These are phyloP conservation scores for Morpho helenor DNA, from an alignment of 2,888 invertebrate genomes.

Conservation along the genomic window DNA sequence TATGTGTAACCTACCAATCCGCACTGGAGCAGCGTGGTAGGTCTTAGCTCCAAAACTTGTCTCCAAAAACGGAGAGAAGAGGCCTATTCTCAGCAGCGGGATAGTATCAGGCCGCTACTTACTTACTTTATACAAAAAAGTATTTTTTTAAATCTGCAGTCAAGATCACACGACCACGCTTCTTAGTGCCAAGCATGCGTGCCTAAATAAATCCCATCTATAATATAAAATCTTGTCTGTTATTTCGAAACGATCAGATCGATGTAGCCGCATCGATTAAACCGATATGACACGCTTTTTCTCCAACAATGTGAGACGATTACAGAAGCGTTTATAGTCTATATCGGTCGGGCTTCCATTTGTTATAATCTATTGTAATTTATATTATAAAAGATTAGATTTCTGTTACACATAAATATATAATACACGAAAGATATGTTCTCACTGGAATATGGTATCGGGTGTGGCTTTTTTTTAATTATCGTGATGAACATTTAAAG, in stretches of 20 bases:
- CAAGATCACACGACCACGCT: too few relatives aligned
- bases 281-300: slow-evolving; percentile 62
- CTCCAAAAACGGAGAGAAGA: too few relatives aligned
- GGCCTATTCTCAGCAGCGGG: too few relatives aligned
- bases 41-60: too few relatives aligned
- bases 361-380: slow-evolving; percentile 34
- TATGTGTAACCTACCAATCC: too few relatives aligned
- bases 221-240: not conserved
- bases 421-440: slow-evolving; percentile 17
- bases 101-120: too few relatives aligned
- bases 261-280: slow-evolving; percentile 31
- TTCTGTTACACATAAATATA: slow-evolving; percentile 10
- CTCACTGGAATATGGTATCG: slow-evolving; percentile 14
- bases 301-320: slow-evolving; percentile 54
- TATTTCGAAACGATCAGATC: slow-evolving; percentile 7
- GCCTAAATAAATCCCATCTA: not conserved
- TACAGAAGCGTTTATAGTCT: slow-evolving; percentile 60
- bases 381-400: slow-evolving; percentile 32
- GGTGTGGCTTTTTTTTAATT: too few relatives aligned
- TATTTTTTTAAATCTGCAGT: too few relatives aligned
- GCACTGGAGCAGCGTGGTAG: too few relatives aligned
- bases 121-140: too few relatives aligned
- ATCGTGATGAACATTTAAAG: too few relatives aligned
- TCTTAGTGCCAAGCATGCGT: not conserved
- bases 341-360: slow-evolving; percentile 52